Conservation (phyloP, 1,140 invertebrate species). For the Copidosoma floridanum region DNA sequence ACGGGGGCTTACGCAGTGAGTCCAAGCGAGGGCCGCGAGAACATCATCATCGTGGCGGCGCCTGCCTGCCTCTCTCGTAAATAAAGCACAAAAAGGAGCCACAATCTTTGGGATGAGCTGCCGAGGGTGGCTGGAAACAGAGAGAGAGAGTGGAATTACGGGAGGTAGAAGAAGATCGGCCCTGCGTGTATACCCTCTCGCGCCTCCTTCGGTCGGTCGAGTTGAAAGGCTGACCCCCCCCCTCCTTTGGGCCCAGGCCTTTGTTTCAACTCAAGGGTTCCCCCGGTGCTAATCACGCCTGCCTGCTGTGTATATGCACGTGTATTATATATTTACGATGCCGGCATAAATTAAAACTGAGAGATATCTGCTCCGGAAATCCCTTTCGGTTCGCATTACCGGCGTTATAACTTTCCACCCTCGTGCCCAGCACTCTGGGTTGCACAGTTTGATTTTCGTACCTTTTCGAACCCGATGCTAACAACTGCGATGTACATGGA, state of each 20-base stretch:
- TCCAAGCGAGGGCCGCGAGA: slow-evolving; percentile 4
- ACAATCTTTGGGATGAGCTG: too few species aligned
- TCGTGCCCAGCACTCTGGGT: too few species aligned
- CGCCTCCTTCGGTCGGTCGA: slow-evolving; percentile 38
- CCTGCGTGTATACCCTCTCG: slow-evolving; percentile 23
- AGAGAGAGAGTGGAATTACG: too few species aligned
- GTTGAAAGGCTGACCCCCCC: slow-evolving; percentile 43
- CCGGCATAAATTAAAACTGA: slow-evolving; percentile 54
- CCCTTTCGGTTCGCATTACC: neutral
- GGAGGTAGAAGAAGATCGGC: too few species aligned
- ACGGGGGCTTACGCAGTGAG: neutral
- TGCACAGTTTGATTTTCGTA: too few species aligned
- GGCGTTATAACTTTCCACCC: too few species aligned
- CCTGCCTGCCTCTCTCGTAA: neutral
- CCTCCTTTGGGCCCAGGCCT: slow-evolving; percentile 54
- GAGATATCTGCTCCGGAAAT: slow-evolving; percentile 26
- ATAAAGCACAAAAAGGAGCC: neutral
- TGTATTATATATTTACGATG: too few species aligned
- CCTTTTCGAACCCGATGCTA: too few species aligned
- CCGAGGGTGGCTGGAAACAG: neutral
- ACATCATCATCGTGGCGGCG: neutral
- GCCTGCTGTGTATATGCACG: slow-evolving; percentile 11
- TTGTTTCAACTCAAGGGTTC: slow-evolving; percentile 45
- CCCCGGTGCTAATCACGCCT: slow-evolving; percentile 52
- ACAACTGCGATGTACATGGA: too few species aligned